Evolutionary conservation across 1,140 invertebrate species (phyloP).

Genomic region (Apis florea): DNA sequence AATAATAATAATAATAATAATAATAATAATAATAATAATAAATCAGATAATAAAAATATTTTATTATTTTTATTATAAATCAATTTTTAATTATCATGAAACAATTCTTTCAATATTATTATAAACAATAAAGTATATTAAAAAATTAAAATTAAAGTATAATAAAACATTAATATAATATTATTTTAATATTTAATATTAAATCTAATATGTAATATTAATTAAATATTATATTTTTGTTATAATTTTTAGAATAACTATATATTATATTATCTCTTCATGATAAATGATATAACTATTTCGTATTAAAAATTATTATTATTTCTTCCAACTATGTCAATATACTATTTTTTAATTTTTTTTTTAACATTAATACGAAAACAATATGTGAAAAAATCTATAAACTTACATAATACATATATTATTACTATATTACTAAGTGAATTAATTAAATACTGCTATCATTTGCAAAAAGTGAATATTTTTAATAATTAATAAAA

Average conservation of each 20-base stretch:
- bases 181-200: too few relatives aligned
- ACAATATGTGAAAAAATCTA: background rate
- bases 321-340: background rate
- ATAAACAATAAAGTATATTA: background rate
- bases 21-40: background rate
- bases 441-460: background rate
- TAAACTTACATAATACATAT: conserved; percentile 16
- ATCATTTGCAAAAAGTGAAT: background rate
- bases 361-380: background rate
- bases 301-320: too few relatives aligned
- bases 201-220: background rate
- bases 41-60: background rate
- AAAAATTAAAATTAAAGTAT: background rate
- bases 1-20: too few relatives aligned
- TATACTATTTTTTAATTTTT: background rate
- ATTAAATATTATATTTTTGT: background rate
- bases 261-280: too few relatives aligned
- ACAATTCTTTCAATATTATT: background rate
- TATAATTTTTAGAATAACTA: too few relatives aligned
- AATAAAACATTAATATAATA: background rate
- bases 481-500: background rate
- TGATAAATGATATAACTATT: too few relatives aligned
- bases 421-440: background rate
- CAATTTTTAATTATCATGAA: background rate
- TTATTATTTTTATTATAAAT: background rate